phyloP scores from a whole-genome alignment of 2,888 invertebrate species.

The Drosophila niveifrons region DNA sequence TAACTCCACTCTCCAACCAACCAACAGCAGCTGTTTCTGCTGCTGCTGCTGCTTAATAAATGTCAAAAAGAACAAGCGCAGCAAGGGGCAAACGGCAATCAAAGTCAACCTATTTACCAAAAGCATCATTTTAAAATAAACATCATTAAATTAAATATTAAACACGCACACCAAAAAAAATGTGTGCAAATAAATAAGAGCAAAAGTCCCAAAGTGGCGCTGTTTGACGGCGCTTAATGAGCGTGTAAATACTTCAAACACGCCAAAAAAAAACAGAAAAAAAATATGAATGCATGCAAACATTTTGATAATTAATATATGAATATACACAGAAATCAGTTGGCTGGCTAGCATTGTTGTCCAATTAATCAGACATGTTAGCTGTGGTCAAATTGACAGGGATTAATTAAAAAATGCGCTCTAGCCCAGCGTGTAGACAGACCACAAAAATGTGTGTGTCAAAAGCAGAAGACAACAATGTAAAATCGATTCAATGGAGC shows the following conservation, averaged over 20 bases:
- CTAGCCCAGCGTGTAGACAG: background rate
- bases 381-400: slow-evolving; percentile 57
- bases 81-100: slow-evolving; percentile 3
- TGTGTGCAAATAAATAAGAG: slow-evolving; percentile 1
- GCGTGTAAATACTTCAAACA: slow-evolving; percentile 51
- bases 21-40: background rate
- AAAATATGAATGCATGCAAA: slow-evolving; percentile 50
- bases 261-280: slow-evolving; percentile 1
- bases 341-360: slow-evolving; percentile 56
- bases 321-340: slow-evolving; percentile 68
- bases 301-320: slow-evolving; percentile 70
- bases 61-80: slow-evolving; percentile 56
- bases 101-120: slow-evolving; percentile 41
- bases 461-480: slow-evolving; percentile 16
- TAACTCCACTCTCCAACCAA: slow-evolving; percentile 18
- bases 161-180: slow-evolving; percentile 1
- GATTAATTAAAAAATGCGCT: slow-evolving; percentile 74
- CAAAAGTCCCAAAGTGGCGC: slow-evolving; percentile 31
- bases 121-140: slow-evolving; percentile 48
- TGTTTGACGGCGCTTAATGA: slow-evolving; percentile 55
- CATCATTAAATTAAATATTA: slow-evolving; percentile 53
- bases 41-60: slow-evolving; percentile 69
- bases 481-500: slow-evolving; percentile 8
- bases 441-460: slow-evolving; percentile 33
- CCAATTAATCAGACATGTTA: slow-evolving; percentile 66